phyloP scores from a whole-genome alignment of 1,140 invertebrate species.

The Drosophila grimshawi region DNA sequence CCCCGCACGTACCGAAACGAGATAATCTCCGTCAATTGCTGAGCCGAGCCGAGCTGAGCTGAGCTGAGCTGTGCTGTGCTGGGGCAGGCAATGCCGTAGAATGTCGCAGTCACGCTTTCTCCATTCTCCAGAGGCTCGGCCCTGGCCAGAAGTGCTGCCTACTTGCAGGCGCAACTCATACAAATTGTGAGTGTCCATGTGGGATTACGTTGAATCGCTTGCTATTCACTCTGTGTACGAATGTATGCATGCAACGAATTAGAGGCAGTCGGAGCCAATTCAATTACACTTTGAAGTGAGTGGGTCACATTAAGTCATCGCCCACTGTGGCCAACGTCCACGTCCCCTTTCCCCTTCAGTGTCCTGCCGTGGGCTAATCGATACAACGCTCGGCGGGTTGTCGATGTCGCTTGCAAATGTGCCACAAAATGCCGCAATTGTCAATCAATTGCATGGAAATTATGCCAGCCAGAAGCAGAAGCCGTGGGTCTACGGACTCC shows the following conservation, averaged over 20 bases:
- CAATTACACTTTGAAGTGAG: conserved; percentile 53
- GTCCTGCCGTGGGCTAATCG: conserved; percentile 71
- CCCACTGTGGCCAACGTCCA: neutral
- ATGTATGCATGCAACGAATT: conserved; percentile 37
- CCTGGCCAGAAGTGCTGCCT: conserved; percentile 40
- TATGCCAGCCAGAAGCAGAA: conserved; percentile 56
- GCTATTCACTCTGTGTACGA: conserved; percentile 2
- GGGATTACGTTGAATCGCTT: conserved; percentile 9
- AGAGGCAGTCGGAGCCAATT: conserved; percentile 29
- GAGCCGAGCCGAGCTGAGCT: conserved; percentile 1
- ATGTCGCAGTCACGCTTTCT: conserved; percentile 2
- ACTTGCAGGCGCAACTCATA: conserved; percentile 57
- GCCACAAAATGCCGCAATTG: conserved; percentile 81
- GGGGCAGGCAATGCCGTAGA: neutral
- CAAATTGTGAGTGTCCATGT: conserved; percentile 48
- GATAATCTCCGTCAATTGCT: conserved; percentile 67
- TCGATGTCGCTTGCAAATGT: conserved; percentile 68
- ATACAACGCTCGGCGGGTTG: conserved; percentile 64
- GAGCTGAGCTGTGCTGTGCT: conserved; percentile 4
- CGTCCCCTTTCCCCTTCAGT: neutral
- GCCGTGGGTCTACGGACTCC: neutral
- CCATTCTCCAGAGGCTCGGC: neutral
- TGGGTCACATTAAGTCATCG: conserved; percentile 1
- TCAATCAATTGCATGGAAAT: conserved; percentile 81
- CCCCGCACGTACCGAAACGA: conserved; percentile 32